These are phyloP conservation scores for Papilio glaucus DNA, from an alignment of 1,140 invertebrate genomes.

Conservation along the genomic window DNA sequence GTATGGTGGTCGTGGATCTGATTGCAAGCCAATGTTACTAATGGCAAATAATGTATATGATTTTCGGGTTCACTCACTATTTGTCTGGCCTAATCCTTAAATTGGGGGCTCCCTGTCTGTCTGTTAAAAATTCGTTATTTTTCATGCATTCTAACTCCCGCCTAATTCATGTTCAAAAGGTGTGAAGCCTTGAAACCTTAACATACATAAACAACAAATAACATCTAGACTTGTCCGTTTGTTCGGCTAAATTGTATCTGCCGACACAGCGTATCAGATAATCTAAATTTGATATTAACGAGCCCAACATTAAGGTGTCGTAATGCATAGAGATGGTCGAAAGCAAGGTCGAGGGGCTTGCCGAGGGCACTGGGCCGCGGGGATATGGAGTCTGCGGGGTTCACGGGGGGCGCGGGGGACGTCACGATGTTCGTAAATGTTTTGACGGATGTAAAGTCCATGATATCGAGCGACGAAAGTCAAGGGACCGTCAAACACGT, in stretches of 20 bases:
- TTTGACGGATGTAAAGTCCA: not conserved
- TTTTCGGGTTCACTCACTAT: too few species aligned
- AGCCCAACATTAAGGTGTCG: slow-evolving; percentile 34
- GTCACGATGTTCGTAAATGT: not conserved
- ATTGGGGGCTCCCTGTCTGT: too few species aligned
- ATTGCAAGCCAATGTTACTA: not conserved
- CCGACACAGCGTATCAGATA: not conserved
- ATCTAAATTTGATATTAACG: slow-evolving; percentile 39
- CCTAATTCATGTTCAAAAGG: not conserved
- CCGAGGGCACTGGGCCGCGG: not conserved
- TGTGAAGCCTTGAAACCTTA: not conserved
- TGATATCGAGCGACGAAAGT: not conserved
- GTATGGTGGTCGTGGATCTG: not conserved
- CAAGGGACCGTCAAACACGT: not conserved
- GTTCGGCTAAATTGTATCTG: not conserved
- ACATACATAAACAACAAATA: not conserved
- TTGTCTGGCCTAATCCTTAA: too few species aligned
- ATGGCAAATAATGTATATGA: too few species aligned
- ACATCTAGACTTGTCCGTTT: slow-evolving; percentile 6
- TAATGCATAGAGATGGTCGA: slow-evolving; percentile 18
- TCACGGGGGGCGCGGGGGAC: not conserved
- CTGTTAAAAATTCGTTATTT: too few species aligned
- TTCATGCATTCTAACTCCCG: too few species aligned
- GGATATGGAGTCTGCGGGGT: not conserved
- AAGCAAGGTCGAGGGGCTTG: slow-evolving; percentile 26